A percentile compares a stretch with the other conserved stretches of the same genome.
These are phyloP conservation scores for Theristicus caerulescens DNA, from an alignment of 2,113 vertebrate genomes.

Conservation along the genomic window DNA sequence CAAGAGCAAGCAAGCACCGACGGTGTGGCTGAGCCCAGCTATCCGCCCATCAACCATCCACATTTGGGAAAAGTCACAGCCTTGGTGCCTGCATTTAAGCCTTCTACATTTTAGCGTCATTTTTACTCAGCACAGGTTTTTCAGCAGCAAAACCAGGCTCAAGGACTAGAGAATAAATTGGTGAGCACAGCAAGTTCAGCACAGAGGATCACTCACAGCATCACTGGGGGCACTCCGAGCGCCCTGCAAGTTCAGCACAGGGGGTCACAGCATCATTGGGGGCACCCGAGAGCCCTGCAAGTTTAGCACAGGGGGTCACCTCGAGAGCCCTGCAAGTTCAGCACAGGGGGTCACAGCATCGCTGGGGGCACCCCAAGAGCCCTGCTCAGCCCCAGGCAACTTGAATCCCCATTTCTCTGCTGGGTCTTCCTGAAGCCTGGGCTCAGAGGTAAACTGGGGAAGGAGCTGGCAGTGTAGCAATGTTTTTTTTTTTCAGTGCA, in stretches of 20 bases:
- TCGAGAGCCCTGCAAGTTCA: not conserved
- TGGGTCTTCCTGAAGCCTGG: not conserved
- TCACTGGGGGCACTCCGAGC: not conserved
- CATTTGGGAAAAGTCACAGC: too few species aligned
- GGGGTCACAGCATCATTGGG: too few species aligned
- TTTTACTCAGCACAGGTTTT: not conserved
- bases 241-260: not conserved
- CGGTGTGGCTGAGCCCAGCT: rapidly evolving
- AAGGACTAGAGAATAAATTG: too few species aligned
- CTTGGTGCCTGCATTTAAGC: not conserved
- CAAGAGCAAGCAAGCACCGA: not conserved
- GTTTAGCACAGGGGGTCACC: too few species aligned
- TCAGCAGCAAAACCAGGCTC: not conserved
- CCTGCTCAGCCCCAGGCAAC: not conserved
- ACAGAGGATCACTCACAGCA: rapidly evolving
- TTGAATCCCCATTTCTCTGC: too few species aligned
- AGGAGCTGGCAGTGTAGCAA: not conserved
- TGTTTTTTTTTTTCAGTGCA: not conserved
- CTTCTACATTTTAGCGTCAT: too few species aligned
- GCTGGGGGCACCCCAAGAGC: not conserved
- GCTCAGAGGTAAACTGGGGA: not conserved
- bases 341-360: too few species aligned
- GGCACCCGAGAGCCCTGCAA: not conserved
- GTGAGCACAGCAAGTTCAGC: rapidly evolving
- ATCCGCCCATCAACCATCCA: rapidly evolving